Conservation (phyloP, 1,140 invertebrate species). For the Solenopsis invicta region DNA sequence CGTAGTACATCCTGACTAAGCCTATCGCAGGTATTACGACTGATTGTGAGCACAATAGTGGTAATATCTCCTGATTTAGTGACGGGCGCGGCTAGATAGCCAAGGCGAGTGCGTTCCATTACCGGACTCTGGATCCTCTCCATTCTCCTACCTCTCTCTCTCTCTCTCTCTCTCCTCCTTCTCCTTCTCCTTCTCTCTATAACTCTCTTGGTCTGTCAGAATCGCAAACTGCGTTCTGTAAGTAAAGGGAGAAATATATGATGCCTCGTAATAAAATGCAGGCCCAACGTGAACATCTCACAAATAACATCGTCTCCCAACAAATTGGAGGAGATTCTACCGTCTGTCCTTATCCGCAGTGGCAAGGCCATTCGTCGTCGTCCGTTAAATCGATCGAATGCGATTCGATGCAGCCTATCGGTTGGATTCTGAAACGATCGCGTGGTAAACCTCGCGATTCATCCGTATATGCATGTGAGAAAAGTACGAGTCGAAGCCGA, state of each 20-base stretch:
- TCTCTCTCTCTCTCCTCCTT: constrained; percentile 20
- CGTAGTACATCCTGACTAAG: constrained; percentile 71
- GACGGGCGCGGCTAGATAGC: constrained; percentile 78
- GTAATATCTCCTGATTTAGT: constrained; percentile 80
- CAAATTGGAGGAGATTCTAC: constrained; percentile 39
- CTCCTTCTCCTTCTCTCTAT: constrained; percentile 13
- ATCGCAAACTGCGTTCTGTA: background rate
- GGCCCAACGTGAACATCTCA: background rate
- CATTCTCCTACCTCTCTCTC: background rate
- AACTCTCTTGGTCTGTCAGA: constrained; percentile 9
- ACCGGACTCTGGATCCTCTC: constrained; percentile 51
- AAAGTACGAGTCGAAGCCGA: background rate
- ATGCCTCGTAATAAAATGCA: constrained; percentile 63
- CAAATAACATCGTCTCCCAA: constrained; percentile 46
- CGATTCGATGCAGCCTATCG: constrained; percentile 22
- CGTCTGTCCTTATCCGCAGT: constrained; percentile 18
- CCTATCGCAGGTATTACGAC: constrained; percentile 74
- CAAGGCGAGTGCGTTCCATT: constrained; percentile 72
- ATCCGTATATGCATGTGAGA: background rate
- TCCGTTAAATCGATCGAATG: constrained; percentile 17
- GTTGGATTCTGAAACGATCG: constrained; percentile 27
- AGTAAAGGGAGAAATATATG: background rate
- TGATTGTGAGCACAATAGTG: constrained; percentile 77
- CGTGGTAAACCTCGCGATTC: background rate
- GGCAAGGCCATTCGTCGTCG: constrained; percentile 20